Percentiles rank a stretch among this genome's conserved stretches.
phyloP scores from a whole-genome alignment of 2,113 vertebrate genomes.

The Nannospalax galili region DNA sequence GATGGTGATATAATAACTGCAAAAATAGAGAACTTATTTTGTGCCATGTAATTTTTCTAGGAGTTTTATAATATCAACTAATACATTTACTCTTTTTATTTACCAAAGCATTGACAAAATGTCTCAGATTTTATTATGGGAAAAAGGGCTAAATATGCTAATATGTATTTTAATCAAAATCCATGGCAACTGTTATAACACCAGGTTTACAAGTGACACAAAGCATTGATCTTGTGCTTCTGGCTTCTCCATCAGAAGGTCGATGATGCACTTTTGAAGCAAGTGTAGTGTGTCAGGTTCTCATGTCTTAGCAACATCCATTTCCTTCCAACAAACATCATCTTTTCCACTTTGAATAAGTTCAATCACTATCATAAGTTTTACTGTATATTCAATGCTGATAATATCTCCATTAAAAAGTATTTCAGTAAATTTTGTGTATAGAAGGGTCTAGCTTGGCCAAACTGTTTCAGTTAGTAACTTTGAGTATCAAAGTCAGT shows the following conservation, averaged over 20 bases:
- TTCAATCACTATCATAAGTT: neutral
- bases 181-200: neutral
- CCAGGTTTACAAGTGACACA: neutral
- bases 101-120: slow-evolving; percentile 6
- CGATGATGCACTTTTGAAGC: too few species aligned
- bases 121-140: neutral
- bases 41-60: neutral
- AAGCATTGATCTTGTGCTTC: neutral
- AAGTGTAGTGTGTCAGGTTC: neutral
- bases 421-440: neutral
- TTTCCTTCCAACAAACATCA: neutral
- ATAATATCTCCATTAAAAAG: neutral
- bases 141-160: neutral
- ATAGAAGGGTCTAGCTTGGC: neutral
- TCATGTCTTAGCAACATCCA: neutral
- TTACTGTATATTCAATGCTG: neutral
- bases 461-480: neutral
- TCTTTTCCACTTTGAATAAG: slow-evolving; percentile 8
- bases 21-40: neutral
- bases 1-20: neutral
- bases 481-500: neutral
- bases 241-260: neutral
- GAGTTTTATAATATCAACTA: neutral
- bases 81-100: neutral
- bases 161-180: neutral